phyloP scores from a whole-genome alignment of 2,888 invertebrate genomes.

The Thalpophila matura region DNA sequence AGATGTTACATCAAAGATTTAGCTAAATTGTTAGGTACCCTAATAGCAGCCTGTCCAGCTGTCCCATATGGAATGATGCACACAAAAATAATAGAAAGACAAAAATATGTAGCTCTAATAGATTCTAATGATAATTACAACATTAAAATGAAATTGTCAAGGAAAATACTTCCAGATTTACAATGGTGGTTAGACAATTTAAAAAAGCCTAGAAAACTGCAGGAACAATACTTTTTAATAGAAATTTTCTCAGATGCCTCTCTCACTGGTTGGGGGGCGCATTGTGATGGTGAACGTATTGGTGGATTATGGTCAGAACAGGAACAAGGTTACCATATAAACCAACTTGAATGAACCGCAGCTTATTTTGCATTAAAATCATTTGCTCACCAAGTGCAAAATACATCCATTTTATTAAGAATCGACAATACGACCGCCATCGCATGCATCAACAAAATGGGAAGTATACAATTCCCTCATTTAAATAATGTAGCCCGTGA shows the following conservation, averaged over 20 bases:
- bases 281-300: not conserved
- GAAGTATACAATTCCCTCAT: slow-evolving; percentile 4
- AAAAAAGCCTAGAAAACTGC: too few species aligned
- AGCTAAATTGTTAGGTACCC: slow-evolving; percentile 6
- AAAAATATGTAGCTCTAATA: not conserved
- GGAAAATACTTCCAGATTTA: too few species aligned
- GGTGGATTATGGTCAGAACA: not conserved
- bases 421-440: slow-evolving; percentile 16
- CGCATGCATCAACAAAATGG: slow-evolving; percentile 13
- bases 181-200: too few species aligned
- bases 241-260: slow-evolving; percentile 17
- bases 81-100: slow-evolving; percentile 4
- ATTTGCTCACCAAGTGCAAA: slow-evolving; percentile 5
- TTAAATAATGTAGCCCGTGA: not conserved
- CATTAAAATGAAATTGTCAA: too few species aligned
- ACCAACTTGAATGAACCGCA: slow-evolving; percentile 3
- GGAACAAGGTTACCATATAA: not conserved
- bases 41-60: slow-evolving; percentile 7
- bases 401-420: slow-evolving; percentile 15
- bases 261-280: slow-evolving; percentile 6
- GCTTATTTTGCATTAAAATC: slow-evolving; percentile 7
- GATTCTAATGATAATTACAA: slow-evolving; percentile 5
- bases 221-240: slow-evolving; percentile 1
- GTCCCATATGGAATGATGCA: slow-evolving; percentile 4
- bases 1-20: slow-evolving; percentile 5